These are phyloP conservation scores for Alethe castanea DNA, from an alignment of 2,113 vertebrate genomes.

Conservation along the genomic window DNA sequence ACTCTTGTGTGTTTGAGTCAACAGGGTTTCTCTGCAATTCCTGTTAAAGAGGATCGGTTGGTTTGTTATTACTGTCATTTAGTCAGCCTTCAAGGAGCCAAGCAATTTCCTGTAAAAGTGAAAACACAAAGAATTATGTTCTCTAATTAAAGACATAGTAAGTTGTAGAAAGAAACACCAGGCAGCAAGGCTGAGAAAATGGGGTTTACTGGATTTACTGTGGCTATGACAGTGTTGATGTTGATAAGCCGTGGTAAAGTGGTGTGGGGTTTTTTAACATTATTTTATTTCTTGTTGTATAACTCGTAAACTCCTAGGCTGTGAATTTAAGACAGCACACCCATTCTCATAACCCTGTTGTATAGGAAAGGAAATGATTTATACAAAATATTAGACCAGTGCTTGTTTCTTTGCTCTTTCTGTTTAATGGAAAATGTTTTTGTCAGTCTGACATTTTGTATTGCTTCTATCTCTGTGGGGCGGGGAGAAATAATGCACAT, in stretches of 20 bases:
- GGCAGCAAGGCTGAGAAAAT: neutral
- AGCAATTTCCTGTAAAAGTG: conserved; percentile 31
- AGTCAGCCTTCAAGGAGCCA: neutral
- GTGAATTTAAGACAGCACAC: neutral
- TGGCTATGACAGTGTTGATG: neutral
- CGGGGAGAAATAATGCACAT: accelerated
- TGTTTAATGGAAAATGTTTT: neutral
- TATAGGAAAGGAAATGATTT: neutral
- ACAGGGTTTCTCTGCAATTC: neutral
- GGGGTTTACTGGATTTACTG: neutral
- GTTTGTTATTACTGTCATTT: conserved; percentile 36
- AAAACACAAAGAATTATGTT: conserved; percentile 16
- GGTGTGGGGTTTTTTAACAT: neutral
- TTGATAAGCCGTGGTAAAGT: neutral
- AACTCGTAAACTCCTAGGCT: neutral
- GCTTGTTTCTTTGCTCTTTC: neutral
- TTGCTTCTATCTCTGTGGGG: neutral
- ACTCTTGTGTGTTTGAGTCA: neutral
- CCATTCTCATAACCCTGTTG: neutral
- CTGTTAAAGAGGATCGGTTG: neutral
- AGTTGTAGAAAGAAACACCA: neutral
- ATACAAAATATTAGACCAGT: neutral
- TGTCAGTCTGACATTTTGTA: neutral
- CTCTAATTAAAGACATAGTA: conserved; percentile 2
- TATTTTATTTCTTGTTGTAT: neutral